A percentile compares a stretch with the other conserved stretches of the same genome.
phyloP scores from a whole-genome alignment of 2,113 vertebrate species.

The Equus przewalskii region DNA sequence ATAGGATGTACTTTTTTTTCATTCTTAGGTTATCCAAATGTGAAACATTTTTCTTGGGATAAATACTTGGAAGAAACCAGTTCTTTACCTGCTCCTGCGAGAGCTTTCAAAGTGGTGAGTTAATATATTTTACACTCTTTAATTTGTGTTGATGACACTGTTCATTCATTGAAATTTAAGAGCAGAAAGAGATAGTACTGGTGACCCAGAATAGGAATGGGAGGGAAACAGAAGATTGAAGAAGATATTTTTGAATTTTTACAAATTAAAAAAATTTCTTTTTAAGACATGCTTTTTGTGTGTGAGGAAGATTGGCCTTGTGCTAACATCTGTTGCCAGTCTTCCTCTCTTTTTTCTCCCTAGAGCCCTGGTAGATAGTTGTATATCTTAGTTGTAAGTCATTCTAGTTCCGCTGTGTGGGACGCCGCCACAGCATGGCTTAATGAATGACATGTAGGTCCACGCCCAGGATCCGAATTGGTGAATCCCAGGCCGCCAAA shows the following conservation, averaged over 20 bases:
- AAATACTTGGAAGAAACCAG: constrained; percentile 93
- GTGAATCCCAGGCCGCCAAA: too few species aligned
- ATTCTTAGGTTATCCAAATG: constrained; percentile 89
- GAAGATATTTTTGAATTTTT: constrained; percentile 2
- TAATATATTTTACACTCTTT: not conserved
- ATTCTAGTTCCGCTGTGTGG: too few species aligned
- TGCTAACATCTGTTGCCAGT: too few species aligned
- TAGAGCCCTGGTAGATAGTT: too few species aligned
- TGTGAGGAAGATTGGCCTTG: too few species aligned
- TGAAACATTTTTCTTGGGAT: constrained; percentile 93
- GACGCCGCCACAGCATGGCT: too few species aligned
- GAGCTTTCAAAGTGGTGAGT: constrained; percentile 94
- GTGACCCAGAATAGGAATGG: not conserved
- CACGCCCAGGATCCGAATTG: too few species aligned
- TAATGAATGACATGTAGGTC: too few species aligned
- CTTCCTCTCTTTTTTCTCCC: too few species aligned
- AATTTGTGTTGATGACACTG: not conserved
- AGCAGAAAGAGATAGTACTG: not conserved
- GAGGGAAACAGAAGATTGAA: not conserved
- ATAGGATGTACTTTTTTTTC: constrained; percentile 65
- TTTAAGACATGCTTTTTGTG: too few species aligned
- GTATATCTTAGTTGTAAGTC: too few species aligned
- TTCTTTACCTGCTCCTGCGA: constrained; percentile 92
- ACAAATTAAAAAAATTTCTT: too few species aligned
- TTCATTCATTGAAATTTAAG: not conserved